Evolutionary conservation across 2,797 vertebrate species (phyloP), one percentile per base, ranked within the genome.

Genomic region (Betta splendens): DNA sequence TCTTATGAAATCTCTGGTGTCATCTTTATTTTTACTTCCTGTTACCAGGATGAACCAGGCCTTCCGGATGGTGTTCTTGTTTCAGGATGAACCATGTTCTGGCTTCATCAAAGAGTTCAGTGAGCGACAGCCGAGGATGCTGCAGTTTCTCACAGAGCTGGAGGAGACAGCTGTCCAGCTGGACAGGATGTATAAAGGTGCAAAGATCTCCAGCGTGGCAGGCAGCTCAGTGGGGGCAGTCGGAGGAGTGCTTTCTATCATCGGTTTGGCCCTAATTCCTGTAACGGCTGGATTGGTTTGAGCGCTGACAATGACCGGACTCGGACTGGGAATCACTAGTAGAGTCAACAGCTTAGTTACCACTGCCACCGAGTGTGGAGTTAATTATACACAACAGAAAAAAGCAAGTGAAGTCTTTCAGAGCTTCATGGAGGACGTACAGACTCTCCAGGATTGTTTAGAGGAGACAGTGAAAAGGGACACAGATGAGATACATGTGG

Each of bases 201-300:
- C 89, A 15, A 87, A 64, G 66, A 90, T 93, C 71, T 93, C 90
- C 67, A 88, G 79, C 22, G 86, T 92, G 43, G 74, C 69, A 13
- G 87, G 90, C 36, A 92, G 91, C 45, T 89, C 89, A 0, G 81
- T 92, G 31, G 90, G 91, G 20, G 67, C 68, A 2, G 20, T 70
- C 2, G 87, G 88, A 1, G 83, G 91, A 1, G 59, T 89, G 3
- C 67, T 91, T 6, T 86, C 88, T 45, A 91, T 92, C 0, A 6
- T 84, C 15, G 91, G 91, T 13, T 59, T 93, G 58, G 89, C 87
- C 2, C 69, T 92, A 3, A 79, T 66, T n/a, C 89, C 91, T 3
- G 31, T 91, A 0, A 91, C 89, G 15, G 81, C 79, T 10, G 90
- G 89, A 5, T 25, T 21, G 26, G 93, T 89, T 9, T 9, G 89